Conservation (phyloP, 2,113 vertebrate species). For the Sturnus vulgaris region DNA sequence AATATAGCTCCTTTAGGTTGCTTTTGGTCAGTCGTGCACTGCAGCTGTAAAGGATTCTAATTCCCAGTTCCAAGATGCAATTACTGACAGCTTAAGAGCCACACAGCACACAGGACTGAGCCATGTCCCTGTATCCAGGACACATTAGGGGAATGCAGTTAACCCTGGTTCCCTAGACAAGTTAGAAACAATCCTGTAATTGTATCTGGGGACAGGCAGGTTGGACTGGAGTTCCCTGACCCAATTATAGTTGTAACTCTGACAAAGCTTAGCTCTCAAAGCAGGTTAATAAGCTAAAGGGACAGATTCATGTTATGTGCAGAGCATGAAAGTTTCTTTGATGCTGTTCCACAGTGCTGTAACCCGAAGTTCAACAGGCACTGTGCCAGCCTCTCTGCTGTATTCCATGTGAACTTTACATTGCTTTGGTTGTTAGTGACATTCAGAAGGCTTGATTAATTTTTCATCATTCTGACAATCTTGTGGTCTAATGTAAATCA, state of each 20-base stretch:
- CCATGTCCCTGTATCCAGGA: not conserved
- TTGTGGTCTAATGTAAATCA: not conserved
- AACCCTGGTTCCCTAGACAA: not conserved
- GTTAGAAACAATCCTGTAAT: not conserved
- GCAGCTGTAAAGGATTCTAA: not conserved
- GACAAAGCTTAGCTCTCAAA: not conserved
- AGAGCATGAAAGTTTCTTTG: not conserved
- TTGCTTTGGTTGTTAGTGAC: not conserved
- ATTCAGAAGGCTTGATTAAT: not conserved
- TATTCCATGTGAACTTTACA: not conserved
- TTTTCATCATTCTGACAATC: constrained; percentile 4
- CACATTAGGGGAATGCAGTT: not conserved
- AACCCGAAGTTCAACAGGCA: not conserved
- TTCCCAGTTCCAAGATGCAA: not conserved
- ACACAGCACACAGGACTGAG: not conserved
- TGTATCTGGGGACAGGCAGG: not conserved
- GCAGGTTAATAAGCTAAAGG: constrained; percentile 26
- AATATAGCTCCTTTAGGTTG: not conserved
- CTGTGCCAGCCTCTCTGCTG: not conserved
- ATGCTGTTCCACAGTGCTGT: not conserved
- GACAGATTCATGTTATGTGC: not conserved
- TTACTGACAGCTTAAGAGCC: not conserved
- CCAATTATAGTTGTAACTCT: not conserved
- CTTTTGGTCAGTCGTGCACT: not conserved
- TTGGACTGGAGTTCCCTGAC: not conserved